Evolutionary conservation across 1,140 invertebrate species (phyloP).

Genomic region (Drosophila triauraria): DNA sequence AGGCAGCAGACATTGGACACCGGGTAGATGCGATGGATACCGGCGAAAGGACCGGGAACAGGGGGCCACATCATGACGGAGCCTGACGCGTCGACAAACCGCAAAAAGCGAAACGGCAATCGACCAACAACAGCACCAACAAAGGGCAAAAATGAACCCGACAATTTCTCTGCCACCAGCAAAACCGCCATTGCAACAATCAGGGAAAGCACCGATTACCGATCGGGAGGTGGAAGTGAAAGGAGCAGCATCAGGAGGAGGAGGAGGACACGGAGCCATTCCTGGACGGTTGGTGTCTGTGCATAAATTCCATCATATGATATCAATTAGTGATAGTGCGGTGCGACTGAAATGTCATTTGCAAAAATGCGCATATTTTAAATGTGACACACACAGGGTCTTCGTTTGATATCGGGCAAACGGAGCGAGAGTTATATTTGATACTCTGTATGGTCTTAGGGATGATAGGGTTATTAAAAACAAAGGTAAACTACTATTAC

Average conservation of each 20-base stretch:
- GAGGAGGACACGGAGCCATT: not conserved
- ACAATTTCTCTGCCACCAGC: constrained; percentile 35
- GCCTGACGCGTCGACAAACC: constrained; percentile 74
- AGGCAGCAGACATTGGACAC: constrained; percentile 32
- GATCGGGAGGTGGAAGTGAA: constrained; percentile 30
- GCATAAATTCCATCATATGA: constrained; percentile 83
- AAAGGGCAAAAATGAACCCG: constrained; percentile 45
- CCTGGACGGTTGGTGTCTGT: constrained; percentile 52
- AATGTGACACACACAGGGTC: constrained; percentile 63
- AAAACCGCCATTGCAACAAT: constrained; percentile 36
- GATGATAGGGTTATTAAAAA: not conserved
- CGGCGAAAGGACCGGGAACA: constrained; percentile 21
- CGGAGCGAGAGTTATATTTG: constrained; percentile 41
- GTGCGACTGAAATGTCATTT: constrained; percentile 82
- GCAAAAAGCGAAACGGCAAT: constrained; percentile 57
- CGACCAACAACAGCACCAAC: constrained; percentile 40
- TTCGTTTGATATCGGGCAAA: constrained; percentile 56
- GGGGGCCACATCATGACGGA: constrained; percentile 38
- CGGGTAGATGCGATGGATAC: constrained; percentile 10
- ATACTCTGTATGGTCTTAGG: constrained; percentile 24
- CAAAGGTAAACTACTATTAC: too few relatives aligned
- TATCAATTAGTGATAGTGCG: constrained; percentile 82
- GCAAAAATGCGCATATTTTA: constrained; percentile 81
- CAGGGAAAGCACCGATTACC: constrained; percentile 70
- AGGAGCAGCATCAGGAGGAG: not conserved